phyloP scores from a whole-genome alignment of 2,888 invertebrate genomes.

The Tenthredo amoena region DNA sequence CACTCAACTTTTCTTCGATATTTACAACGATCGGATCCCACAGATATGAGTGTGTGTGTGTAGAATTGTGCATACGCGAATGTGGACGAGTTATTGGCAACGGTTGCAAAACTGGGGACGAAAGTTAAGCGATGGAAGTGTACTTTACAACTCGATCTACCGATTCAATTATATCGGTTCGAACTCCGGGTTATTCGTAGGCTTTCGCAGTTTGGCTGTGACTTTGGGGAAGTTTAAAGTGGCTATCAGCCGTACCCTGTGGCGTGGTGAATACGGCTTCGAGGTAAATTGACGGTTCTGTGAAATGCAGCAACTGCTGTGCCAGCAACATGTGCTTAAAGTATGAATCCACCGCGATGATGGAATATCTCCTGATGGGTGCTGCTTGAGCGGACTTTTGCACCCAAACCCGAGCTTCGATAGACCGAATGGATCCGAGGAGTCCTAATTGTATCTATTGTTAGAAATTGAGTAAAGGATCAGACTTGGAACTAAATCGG shows the following conservation, averaged over 20 bases:
- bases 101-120: background rate
- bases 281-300: background rate
- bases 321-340: conserved; percentile 36
- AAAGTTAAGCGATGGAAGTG: background rate
- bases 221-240: conserved; percentile 49
- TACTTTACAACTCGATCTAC: background rate
- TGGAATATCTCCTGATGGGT: background rate
- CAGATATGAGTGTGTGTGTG: background rate
- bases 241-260: conserved; percentile 32
- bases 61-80: background rate
- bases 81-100: background rate
- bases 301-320: background rate
- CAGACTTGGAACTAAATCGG: background rate
- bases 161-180: conserved; percentile 40
- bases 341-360: background rate
- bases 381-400: background rate
- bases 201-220: conserved; percentile 32
- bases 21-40: background rate
- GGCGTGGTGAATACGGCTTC: background rate
- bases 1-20: conserved; percentile 11
- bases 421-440: background rate
- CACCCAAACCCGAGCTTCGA: background rate
- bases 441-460: background rate
- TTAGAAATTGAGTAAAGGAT: background rate
- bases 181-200: background rate